A percentile compares a stretch with the other conserved stretches of the same genome.
Conservation (phyloP, 1,140 invertebrate genomes). For the Drosophila seguyi region DNA sequence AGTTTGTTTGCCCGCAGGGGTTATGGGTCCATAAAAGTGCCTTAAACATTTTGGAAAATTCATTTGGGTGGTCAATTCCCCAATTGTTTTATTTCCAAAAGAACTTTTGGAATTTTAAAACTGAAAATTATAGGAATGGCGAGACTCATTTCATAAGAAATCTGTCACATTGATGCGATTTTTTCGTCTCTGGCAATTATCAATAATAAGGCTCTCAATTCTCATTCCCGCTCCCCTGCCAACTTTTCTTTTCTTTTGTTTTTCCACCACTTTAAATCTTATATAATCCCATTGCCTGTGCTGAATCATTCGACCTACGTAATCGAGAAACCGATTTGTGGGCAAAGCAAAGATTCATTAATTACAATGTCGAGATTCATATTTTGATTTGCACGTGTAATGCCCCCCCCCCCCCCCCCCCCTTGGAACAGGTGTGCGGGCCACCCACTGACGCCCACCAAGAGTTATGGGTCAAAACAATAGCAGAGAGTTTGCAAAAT, state of each 20-base stretch:
- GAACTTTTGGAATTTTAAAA: constrained; percentile 11
- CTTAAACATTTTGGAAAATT: background rate
- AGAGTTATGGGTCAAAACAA: background rate
- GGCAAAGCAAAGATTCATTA: constrained; percentile 45
- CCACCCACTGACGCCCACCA: constrained; percentile 2
- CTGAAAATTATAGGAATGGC: background rate
- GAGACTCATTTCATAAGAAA: constrained; percentile 10
- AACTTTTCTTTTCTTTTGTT: constrained; percentile 1
- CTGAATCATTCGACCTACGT: constrained; percentile 53
- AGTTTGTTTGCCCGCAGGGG: constrained; percentile 7
- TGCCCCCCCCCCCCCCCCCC: constrained; percentile 14
- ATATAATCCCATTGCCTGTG: constrained; percentile 32
- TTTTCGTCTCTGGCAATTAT: constrained; percentile 32
- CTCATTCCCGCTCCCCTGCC: background rate
- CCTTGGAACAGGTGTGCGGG: constrained; percentile 35
- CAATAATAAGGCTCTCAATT: constrained; percentile 1
- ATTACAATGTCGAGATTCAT: constrained; percentile 59
- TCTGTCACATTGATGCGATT: constrained; percentile 11
- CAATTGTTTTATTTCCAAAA: constrained; percentile 5
- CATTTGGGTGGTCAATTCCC: constrained; percentile 4
- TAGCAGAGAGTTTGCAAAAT: background rate
- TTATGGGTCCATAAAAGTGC: constrained; percentile 17
- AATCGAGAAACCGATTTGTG: constrained; percentile 41
- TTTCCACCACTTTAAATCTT: constrained; percentile 12
- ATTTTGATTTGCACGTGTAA: constrained; percentile 66